Evolutionary conservation across 2,888 invertebrate species (phyloP).

Genomic region (Epiperipatus broadwayi): DNA sequence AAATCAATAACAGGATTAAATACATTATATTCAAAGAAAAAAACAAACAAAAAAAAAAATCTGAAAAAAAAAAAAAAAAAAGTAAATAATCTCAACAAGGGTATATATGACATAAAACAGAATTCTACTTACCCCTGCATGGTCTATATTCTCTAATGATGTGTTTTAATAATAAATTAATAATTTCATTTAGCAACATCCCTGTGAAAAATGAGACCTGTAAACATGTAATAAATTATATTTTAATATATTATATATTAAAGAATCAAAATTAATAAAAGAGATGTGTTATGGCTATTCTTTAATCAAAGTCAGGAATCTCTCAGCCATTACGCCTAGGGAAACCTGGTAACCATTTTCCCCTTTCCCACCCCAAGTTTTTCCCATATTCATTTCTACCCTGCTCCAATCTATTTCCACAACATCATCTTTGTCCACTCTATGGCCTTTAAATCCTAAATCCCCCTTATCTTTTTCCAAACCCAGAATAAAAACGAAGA

Average conservation of each 20-base stretch:
- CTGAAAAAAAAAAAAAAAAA: constrained; percentile 20
- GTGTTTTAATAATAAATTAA: constrained; percentile 62
- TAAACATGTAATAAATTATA: constrained; percentile 23
- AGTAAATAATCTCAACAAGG: constrained; percentile 5
- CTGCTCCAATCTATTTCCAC: too few species aligned
- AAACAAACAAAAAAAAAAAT: constrained; percentile 20
- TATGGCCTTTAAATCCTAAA: too few species aligned
- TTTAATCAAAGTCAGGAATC: too few species aligned
- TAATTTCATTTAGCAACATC: constrained; percentile 49
- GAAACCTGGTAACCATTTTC: too few species aligned
- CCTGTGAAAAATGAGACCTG: constrained; percentile 71
- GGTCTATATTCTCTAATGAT: constrained; percentile 61
- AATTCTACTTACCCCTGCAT: constrained; percentile 22
- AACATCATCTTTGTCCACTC: too few species aligned
- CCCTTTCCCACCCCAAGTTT: not conserved
- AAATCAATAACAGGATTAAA: too few species aligned
- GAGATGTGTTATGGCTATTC: not conserved
- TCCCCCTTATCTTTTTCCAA: too few species aligned
- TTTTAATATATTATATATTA: constrained; percentile 15
- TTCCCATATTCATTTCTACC: too few species aligned
- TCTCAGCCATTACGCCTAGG: too few species aligned
- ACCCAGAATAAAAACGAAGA: too few species aligned
- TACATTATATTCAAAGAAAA: not conserved
- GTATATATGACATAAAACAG: not conserved
- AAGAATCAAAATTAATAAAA: not conserved